A percentile compares a stretch with the other conserved stretches of the same genome.
phyloP scores from a whole-genome alignment of 2,113 vertebrate species.

The Mystacornis crossleyi region DNA sequence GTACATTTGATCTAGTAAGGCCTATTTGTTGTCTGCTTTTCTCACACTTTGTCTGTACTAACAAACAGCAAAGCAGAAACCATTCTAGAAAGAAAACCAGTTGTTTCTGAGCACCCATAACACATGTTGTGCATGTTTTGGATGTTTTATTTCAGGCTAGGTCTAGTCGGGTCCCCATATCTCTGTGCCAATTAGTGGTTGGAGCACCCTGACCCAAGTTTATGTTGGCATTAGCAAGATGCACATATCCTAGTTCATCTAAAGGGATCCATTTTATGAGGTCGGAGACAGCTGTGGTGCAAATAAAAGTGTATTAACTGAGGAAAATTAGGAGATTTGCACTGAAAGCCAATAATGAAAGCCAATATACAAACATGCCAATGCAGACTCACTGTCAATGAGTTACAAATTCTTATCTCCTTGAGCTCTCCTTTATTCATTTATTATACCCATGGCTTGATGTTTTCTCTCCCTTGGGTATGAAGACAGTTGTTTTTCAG shows the following conservation, averaged over 20 bases:
- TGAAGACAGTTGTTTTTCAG: background rate
- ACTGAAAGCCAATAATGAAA: background rate
- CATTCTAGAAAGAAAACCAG: background rate
- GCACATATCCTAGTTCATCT: background rate
- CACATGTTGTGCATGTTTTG: background rate
- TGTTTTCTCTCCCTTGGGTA: background rate
- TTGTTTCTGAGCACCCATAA: background rate
- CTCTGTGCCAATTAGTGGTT: background rate
- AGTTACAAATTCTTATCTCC: background rate
- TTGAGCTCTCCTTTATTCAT: background rate
- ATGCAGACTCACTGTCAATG: background rate
- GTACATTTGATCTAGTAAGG: background rate
- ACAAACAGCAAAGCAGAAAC: background rate
- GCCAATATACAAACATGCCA: background rate
- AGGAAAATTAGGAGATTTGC: background rate
- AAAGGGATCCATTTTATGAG: background rate
- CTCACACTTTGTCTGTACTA: background rate
- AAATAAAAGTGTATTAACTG: background rate
- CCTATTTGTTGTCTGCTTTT: background rate
- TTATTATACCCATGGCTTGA: background rate
- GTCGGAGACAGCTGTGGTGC: background rate
- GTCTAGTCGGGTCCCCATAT: background rate
- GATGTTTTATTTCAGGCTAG: background rate
- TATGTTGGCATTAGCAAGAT: background rate
- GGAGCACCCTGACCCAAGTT: background rate